Conservation (phyloP, 1,140 invertebrate species). For the Pseudomyrmex concolor region DNA sequence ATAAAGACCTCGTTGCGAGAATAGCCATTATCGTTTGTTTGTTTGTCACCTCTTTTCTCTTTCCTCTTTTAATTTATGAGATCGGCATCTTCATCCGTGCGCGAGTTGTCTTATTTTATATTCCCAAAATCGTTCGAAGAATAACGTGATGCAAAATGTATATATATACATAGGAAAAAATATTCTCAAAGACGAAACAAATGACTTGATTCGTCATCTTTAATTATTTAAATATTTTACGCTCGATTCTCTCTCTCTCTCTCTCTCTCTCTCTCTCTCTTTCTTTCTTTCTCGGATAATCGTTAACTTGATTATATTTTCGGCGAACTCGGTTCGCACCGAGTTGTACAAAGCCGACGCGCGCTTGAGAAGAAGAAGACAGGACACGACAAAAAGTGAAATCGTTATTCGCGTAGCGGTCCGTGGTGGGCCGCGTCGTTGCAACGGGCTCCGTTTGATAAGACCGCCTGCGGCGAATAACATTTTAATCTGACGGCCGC, state of each 20-base stretch:
- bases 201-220: too few species aligned
- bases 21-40: constrained; percentile 61
- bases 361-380: constrained; percentile 39
- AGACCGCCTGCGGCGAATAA: constrained; percentile 75
- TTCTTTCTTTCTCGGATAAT: background rate
- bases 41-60: too few species aligned
- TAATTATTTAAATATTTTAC: background rate
- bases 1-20: constrained; percentile 77
- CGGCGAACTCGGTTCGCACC: background rate
- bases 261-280: too few species aligned
- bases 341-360: constrained; percentile 2
- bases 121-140: too few species aligned
- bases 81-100: background rate
- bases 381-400: constrained; percentile 61
- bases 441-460: constrained; percentile 72
- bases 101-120: too few species aligned
- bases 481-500: constrained; percentile 73
- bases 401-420: constrained; percentile 69
- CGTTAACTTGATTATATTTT: constrained; percentile 41
- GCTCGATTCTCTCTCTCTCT: too few species aligned
- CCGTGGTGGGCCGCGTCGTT: constrained; percentile 55
- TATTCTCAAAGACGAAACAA: too few species aligned
- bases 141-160: too few species aligned
- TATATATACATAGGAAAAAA: too few species aligned
- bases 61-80: constrained; percentile 49